Conservation (phyloP, 2,888 invertebrate genomes). For the Tuta absoluta region DNA sequence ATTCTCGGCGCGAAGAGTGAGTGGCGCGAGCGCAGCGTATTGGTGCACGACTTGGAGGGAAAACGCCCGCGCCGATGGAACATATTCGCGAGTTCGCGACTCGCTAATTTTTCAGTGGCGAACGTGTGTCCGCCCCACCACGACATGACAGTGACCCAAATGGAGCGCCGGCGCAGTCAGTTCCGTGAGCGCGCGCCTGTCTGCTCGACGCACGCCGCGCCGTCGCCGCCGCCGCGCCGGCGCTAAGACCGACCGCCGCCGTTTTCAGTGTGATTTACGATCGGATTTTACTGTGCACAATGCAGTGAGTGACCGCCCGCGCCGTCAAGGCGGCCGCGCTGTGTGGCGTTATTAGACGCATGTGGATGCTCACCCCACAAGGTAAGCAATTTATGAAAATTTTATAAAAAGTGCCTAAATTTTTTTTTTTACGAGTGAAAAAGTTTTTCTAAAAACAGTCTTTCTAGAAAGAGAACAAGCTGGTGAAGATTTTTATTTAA, state of each 20-base stretch:
- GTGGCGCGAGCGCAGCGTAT: constrained; percentile 57
- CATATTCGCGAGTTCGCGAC: constrained; percentile 74
- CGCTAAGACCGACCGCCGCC: constrained; percentile 52
- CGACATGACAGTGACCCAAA: constrained; percentile 79
- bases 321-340: constrained; percentile 44
- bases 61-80: constrained; percentile 74
- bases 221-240: constrained; percentile 30
- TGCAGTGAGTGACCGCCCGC: constrained; percentile 66
- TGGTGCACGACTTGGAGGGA: constrained; percentile 64
- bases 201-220: constrained; percentile 46
- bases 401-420: neutral
- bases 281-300: constrained; percentile 71
- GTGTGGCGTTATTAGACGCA: constrained; percentile 44
- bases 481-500: neutral
- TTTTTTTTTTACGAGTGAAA: neutral
- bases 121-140: constrained; percentile 73
- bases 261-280: constrained; percentile 64
- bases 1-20: constrained; percentile 47
- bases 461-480: no score
- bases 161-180: constrained; percentile 78
- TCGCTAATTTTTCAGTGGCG: constrained; percentile 76
- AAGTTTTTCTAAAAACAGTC: no score
- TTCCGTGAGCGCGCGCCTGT: constrained; percentile 73
- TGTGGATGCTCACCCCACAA: constrained; percentile 51
- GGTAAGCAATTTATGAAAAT: constrained; percentile 54